phyloP scores from a whole-genome alignment of 1,140 invertebrate genomes.

The Listronotus oregonensis region DNA sequence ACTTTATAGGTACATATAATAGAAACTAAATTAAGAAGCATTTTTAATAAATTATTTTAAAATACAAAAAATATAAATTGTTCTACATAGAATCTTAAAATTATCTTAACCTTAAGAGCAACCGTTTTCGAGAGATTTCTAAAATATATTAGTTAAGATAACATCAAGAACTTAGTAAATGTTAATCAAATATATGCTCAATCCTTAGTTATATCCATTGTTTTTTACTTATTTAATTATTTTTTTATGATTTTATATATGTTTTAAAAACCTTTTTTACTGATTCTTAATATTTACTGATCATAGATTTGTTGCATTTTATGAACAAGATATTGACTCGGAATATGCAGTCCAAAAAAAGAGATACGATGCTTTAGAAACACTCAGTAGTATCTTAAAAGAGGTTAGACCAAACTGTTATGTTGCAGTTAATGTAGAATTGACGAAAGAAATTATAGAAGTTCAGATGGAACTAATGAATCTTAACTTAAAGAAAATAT shows the following conservation, averaged over 20 bases:
- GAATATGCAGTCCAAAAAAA: constrained; percentile 75
- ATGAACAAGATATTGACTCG: constrained; percentile 69
- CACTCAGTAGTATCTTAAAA: constrained; percentile 57
- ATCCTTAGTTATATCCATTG: too few species aligned
- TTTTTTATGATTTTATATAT: too few species aligned
- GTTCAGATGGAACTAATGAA: constrained; percentile 65
- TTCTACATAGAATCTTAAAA: too few species aligned
- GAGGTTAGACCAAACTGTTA: constrained; percentile 56
- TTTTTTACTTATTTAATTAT: too few species aligned
- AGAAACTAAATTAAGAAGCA: neutral
- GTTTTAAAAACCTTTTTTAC: too few species aligned
- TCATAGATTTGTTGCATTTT: constrained; percentile 64
- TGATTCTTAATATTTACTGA: neutral
- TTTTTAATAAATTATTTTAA: too few species aligned
- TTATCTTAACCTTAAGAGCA: too few species aligned
- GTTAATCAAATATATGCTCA: too few species aligned
- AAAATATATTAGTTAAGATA: too few species aligned
- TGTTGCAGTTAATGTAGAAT: constrained; percentile 52
- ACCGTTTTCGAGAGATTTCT: too few species aligned
- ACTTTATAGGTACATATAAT: constrained; percentile 65
- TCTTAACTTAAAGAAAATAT: constrained; percentile 59
- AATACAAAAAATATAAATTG: too few species aligned
- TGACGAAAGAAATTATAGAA: constrained; percentile 57
- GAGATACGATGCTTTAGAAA: constrained; percentile 68
- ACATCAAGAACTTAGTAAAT: too few species aligned